Base-by-base conservation (phyloP, 2,113 vertebrate species). In the Pampusana beccarii region DNA sequence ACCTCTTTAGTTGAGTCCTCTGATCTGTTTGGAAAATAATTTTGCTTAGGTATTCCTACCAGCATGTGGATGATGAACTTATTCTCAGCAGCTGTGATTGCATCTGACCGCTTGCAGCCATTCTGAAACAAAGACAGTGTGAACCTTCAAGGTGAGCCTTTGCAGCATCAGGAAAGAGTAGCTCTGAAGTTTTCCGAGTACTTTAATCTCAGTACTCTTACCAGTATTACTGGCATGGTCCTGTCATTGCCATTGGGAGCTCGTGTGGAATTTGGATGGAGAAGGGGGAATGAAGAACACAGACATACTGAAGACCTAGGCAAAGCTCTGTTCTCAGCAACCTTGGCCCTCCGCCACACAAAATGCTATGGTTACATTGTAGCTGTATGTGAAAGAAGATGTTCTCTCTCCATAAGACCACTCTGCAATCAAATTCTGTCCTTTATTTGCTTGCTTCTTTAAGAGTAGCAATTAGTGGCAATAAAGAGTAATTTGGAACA, bases 201-300 rank as follows among this genome's bases (percentile, higher is more conserved):
- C 21, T 81, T 46, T 31, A 17, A 42, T 70, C 28, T 89, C 42
- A 86, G 2, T 28, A 46, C 2, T 21, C 4, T 13, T 80, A 24
- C 18, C 14, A 15, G 4, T 48, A 46, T 66, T 34, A 67, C 9
- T 60, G 16, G 8, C 0, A 2, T 53, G 28, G 7, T 56, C 58
- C 60, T 36, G 25, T 34, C 34, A 24, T 34, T 88, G 34, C 17
- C 7, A 28, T 40, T 6, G 6, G 38, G 9, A 58, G 2, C 11
- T 38, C 0, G 0, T 26, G 33, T 0, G 8, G 42, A 58, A 61
- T 65, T 36, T 72, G 20, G 17, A 25, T 33, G 28, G 42, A 79
- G 33, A 42, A 48, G 9, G 9, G 23, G 16, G 13, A 46, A 31
- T 5, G 9, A 83, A 71, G 7, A 28, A 91, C 64, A 16, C 15